These are phyloP conservation scores for Nibea coibor DNA, from an alignment of 2,113 vertebrate species.

Conservation along the genomic window DNA sequence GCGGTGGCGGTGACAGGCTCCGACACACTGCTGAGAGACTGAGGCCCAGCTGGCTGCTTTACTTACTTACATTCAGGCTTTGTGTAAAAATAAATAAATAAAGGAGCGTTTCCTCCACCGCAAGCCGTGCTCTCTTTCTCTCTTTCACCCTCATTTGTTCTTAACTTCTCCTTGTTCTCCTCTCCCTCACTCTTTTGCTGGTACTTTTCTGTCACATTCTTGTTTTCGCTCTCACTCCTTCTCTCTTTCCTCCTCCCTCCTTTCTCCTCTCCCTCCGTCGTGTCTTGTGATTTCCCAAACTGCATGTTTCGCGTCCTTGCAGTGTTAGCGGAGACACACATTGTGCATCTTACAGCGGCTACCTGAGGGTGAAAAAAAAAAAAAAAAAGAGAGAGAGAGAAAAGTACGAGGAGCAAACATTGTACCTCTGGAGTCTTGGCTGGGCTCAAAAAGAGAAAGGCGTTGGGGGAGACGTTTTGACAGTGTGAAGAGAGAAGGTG, in stretches of 20 bases:
- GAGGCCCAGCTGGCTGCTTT: constrained; percentile 82
- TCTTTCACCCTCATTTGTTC: constrained; percentile 54
- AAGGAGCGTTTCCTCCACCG: constrained; percentile 44
- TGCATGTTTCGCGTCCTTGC: constrained; percentile 64
- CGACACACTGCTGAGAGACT: constrained; percentile 82
- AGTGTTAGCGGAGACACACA: constrained; percentile 44
- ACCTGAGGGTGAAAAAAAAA: constrained; percentile 46
- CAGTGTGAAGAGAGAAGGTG: constrained; percentile 57
- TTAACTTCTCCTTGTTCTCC: constrained; percentile 27
- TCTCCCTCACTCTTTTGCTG: constrained; percentile 17
- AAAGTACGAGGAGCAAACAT: constrained; percentile 35
- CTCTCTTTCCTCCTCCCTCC: constrained; percentile 7
- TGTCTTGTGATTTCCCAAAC: constrained; percentile 61
- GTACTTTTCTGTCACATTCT: constrained; percentile 38
- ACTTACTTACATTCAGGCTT: constrained; percentile 74
- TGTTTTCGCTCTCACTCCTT: constrained; percentile 31
- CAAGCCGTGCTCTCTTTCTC: constrained; percentile 19
- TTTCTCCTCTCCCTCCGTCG: constrained; percentile 17
- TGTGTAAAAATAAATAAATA: constrained; percentile 75
- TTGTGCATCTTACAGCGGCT: constrained; percentile 43
- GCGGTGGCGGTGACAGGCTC: constrained; percentile 81
- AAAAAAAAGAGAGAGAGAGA: background rate
- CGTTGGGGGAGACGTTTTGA: constrained; percentile 55
- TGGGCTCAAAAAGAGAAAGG: constrained; percentile 28
- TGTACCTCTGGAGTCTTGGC: constrained; percentile 37